Evolutionary conservation across 2,888 invertebrate genomes (phyloP).

Genomic region (Pterostichus niger): DNA sequence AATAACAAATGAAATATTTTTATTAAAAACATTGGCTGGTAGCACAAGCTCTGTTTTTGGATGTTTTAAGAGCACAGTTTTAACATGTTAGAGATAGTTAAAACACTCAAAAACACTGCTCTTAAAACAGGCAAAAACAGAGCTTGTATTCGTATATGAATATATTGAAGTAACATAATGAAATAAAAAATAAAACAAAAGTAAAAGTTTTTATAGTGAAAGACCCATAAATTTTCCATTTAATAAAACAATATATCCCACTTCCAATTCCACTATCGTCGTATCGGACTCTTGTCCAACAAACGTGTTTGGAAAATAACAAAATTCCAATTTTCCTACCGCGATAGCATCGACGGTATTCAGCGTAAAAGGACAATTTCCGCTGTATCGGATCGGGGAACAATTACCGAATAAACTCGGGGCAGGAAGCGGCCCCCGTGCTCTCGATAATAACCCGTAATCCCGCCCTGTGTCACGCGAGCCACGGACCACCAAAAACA

Average conservation of each 20-base stretch:
- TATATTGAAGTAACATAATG: neutral
- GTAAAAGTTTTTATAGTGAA: neutral
- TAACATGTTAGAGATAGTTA: too few species aligned
- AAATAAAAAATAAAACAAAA: neutral
- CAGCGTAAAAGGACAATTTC: conserved; percentile 30
- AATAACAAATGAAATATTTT: too few species aligned
- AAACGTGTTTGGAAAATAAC: neutral
- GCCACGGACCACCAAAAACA: conserved; percentile 2
- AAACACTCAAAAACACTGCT: too few species aligned
- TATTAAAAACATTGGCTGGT: too few species aligned
- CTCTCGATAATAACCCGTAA: conserved; percentile 16
- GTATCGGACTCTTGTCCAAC: neutral
- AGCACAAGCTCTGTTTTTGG: too few species aligned
- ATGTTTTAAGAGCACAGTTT: too few species aligned
- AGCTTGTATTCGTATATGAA: too few species aligned
- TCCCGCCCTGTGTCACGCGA: conserved; percentile 27
- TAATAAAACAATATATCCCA: neutral
- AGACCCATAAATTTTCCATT: neutral
- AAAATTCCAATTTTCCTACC: neutral
- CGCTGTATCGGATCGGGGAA: conserved; percentile 8
- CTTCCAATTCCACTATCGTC: neutral
- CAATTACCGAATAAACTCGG: conserved; percentile 26
- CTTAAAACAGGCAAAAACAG: too few species aligned
- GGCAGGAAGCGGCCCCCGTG: conserved; percentile 14
- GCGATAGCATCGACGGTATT: neutral